Evolutionary conservation across 2,888 invertebrate species (phyloP).

Genomic region (Tipula lateralis): DNA sequence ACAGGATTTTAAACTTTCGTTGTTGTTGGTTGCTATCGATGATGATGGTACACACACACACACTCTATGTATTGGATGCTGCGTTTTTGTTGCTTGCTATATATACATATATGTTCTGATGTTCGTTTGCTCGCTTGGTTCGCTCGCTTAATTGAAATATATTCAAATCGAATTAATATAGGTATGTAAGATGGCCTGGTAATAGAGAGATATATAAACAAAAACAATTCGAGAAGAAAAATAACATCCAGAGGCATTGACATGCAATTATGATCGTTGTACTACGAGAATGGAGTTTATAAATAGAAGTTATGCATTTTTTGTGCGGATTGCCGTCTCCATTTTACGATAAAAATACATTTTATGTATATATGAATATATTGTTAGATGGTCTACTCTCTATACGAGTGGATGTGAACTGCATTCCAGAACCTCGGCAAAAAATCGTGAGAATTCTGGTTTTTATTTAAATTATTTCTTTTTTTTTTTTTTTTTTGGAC

Average conservation of each 20-base stretch:
- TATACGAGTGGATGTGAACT: neutral
- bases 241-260: neutral
- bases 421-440: neutral
- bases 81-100: neutral
- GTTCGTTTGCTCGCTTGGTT: neutral
- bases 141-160: constrained; percentile 12
- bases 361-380: neutral
- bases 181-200: constrained; percentile 24
- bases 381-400: neutral
- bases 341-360: neutral
- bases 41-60: neutral
- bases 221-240: neutral
- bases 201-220: neutral
- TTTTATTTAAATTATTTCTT: neutral
- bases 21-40: neutral
- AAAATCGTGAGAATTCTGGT: neutral
- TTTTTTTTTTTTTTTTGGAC: neutral
- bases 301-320: neutral
- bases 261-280: constrained; percentile 24
- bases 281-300: neutral
- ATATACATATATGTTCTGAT: neutral
- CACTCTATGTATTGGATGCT: neutral
- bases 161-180: constrained; percentile 24
- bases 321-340: neutral
- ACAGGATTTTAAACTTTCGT: constrained; percentile 24